A percentile compares a stretch with the other conserved stretches of the same genome.
Conservation (phyloP, 2,797 vertebrate genomes). For the Pangasius macronema region DNA sequence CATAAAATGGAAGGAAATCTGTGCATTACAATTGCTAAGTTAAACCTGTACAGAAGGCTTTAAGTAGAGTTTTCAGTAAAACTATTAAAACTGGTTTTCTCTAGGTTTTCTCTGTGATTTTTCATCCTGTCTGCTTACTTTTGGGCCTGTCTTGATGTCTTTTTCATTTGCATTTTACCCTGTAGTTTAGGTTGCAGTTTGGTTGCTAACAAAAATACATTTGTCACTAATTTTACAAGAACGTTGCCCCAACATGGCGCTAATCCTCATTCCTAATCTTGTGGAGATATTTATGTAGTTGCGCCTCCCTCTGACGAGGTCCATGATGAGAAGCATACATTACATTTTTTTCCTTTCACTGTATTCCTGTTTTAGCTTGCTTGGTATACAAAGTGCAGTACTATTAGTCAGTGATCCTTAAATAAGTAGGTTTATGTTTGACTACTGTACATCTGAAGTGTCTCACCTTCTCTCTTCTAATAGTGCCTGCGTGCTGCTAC, state of each 20-base stretch:
- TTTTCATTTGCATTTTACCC: slow-evolving; percentile 16
- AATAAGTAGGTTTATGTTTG: slow-evolving; percentile 10
- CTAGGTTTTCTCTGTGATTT: not conserved
- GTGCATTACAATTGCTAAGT: not conserved
- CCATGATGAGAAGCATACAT: not conserved
- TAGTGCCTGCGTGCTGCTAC: slow-evolving; percentile 58
- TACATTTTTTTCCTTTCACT: slow-evolving; percentile 15
- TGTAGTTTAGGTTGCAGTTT: not conserved
- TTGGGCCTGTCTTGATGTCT: not conserved
- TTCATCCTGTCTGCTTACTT: not conserved
- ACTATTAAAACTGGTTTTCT: not conserved
- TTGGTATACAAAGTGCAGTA: not conserved
- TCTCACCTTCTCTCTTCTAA: slow-evolving; percentile 50
- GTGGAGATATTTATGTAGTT: not conserved
- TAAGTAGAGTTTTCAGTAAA: not conserved
- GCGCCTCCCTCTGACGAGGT: not conserved
- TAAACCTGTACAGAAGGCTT: not conserved
- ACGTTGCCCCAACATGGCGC: slow-evolving; percentile 2
- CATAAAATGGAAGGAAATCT: slow-evolving; percentile 21
- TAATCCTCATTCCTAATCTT: slow-evolving; percentile 10
- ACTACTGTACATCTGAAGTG: not conserved
- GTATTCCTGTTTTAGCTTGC: slow-evolving; percentile 23
- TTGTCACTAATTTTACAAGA: slow-evolving; percentile 1
- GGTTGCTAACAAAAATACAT: not conserved
- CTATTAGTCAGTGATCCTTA: not conserved